These are phyloP conservation scores for Cataglyphis altisquamis DNA, from an alignment of 2,888 invertebrate species.

Conservation along the genomic window DNA sequence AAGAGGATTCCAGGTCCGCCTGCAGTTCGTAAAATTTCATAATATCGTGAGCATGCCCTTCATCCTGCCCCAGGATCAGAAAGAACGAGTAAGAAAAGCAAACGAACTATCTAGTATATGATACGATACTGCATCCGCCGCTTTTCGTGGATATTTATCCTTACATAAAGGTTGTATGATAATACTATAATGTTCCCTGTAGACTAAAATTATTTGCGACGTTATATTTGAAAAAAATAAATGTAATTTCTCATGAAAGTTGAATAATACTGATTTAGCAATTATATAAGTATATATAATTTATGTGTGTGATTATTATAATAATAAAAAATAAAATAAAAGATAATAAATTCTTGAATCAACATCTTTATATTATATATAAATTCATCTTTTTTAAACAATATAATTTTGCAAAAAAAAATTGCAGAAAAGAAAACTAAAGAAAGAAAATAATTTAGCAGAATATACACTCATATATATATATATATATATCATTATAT, in stretches of 20 bases:
- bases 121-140: background rate
- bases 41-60: slow-evolving; percentile 68
- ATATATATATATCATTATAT: slow-evolving; percentile 3
- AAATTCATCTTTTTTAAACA: background rate
- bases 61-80: slow-evolving; percentile 20
- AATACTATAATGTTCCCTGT: background rate
- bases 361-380: background rate
- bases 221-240: background rate
- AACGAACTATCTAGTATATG: background rate
- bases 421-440: background rate
- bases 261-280: background rate
- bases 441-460: slow-evolving; percentile 3
- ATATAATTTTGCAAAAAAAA: background rate
- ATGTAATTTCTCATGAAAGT: background rate
- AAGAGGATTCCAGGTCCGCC: slow-evolving; percentile 59
- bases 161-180: background rate
- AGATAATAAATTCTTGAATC: background rate
- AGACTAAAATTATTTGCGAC: background rate
- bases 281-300: background rate
- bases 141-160: background rate
- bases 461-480: background rate
- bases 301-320: background rate
- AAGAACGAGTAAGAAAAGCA: slow-evolving; percentile 21
- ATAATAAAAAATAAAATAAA: background rate
- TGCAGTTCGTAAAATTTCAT: slow-evolving; percentile 78